These are phyloP conservation scores for Acropternis orthonyx DNA, from an alignment of 2,797 vertebrate species.

Conservation along the genomic window DNA sequence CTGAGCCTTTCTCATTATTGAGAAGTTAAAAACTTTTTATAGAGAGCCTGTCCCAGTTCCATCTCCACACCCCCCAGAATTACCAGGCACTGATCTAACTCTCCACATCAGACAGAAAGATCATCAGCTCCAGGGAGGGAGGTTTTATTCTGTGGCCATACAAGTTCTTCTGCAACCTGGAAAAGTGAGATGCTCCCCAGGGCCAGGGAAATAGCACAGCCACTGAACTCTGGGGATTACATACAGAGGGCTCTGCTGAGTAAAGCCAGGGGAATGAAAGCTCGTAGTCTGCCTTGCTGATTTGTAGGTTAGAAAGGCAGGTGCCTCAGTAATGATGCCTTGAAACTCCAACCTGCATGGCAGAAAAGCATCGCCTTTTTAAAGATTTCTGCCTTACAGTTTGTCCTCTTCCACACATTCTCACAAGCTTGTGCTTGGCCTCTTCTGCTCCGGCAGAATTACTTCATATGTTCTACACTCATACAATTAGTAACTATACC, in stretches of 20 bases:
- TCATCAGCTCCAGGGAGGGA: background rate
- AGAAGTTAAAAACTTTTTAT: background rate
- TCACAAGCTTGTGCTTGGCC: background rate
- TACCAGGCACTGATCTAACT: background rate
- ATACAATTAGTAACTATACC: background rate
- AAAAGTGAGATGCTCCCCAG: background rate
- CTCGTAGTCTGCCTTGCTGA: background rate
- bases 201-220: background rate
- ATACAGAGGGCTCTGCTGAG: background rate
- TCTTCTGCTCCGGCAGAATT: background rate
- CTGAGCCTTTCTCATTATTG: background rate
- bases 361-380: background rate
- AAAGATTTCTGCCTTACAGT: background rate
- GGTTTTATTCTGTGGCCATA: background rate
- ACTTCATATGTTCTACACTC: background rate
- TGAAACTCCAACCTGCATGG: background rate
- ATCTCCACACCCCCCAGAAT: background rate
- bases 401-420: background rate
- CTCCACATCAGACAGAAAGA: background rate
- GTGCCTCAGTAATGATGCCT: background rate
- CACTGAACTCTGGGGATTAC: background rate
- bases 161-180: background rate
- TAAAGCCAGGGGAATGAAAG: background rate
- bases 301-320: background rate
- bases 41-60: background rate